Evolutionary conservation across 2,888 invertebrate species (phyloP).

Genomic region (Plagodis dolabraria): DNA sequence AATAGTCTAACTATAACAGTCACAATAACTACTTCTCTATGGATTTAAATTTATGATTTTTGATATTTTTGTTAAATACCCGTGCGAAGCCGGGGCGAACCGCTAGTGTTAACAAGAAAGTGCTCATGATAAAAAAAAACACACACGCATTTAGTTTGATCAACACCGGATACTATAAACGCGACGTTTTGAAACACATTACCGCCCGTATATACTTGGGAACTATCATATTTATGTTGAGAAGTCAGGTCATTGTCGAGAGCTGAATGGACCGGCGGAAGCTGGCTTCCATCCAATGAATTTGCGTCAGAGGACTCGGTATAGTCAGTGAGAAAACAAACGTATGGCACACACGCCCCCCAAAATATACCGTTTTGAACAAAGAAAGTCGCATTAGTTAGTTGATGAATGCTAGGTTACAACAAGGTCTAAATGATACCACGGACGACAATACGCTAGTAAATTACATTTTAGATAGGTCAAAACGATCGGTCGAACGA

Average conservation of each 20-base stretch:
- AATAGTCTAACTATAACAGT: no score
- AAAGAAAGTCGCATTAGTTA: slow-evolving; percentile 28
- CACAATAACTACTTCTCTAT: no score
- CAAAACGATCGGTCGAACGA: no score
- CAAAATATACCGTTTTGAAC: slow-evolving; percentile 33
- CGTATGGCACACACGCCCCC: slow-evolving; percentile 29
- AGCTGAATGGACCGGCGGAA: slow-evolving; percentile 78
- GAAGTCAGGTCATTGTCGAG: slow-evolving; percentile 80
- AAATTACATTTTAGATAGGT: background rate
- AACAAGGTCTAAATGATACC: slow-evolving; percentile 6
- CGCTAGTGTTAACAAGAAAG: no score
- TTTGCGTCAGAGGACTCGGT: slow-evolving; percentile 66
- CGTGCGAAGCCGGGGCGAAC: no score
- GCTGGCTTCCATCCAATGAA: slow-evolving; percentile 67
- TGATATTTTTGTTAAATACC: no score
- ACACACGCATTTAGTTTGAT: background rate
- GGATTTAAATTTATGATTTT: no score
- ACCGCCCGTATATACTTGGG: slow-evolving; percentile 13
- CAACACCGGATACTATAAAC: slow-evolving; percentile 10
- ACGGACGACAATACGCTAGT: background rate
- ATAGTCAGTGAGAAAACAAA: slow-evolving; percentile 15
- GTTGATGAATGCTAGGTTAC: slow-evolving; percentile 18
- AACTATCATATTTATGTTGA: slow-evolving; percentile 49
- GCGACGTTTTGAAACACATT: slow-evolving; percentile 24
- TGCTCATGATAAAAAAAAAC: no score